A percentile compares a stretch with the other conserved stretches of the same genome.
Evolutionary conservation across 1,140 invertebrate species (phyloP).

Genomic region (Tigriopus japonicus): DNA sequence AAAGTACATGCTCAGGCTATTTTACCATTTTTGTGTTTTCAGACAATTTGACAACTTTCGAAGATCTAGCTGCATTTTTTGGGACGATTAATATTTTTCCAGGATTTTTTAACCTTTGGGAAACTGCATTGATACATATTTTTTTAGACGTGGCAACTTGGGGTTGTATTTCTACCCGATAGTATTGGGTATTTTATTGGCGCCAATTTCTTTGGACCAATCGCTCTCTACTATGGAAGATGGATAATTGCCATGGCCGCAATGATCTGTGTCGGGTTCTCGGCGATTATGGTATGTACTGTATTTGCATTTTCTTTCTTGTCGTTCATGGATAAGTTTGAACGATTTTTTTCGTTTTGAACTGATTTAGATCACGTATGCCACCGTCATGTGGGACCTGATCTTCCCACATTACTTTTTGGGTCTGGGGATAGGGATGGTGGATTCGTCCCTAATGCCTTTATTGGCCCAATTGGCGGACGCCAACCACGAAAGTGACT

Average conservation of each 20-base stretch:
- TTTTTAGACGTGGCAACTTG: slow-evolving; percentile 47
- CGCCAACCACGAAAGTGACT: neutral
- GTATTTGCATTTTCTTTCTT: neutral
- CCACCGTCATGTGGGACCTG: neutral
- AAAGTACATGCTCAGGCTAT: too few species aligned
- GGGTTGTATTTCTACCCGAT: slow-evolving; percentile 60
- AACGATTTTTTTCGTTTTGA: neutral
- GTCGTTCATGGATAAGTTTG: too few species aligned
- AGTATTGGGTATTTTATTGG: slow-evolving; percentile 59
- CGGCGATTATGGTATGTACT: neutral
- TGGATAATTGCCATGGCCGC: neutral
- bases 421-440: neutral
- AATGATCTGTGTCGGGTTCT: neutral
- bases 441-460: neutral
- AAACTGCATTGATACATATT: too few species aligned
- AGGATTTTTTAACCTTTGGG: too few species aligned
- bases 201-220: slow-evolving; percentile 47
- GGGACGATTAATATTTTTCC: too few species aligned
- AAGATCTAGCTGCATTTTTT: too few species aligned
- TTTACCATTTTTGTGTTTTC: too few species aligned
- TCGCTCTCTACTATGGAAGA: neutral
- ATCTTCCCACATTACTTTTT: neutral
- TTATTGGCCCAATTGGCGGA: neutral
- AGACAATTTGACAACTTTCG: too few species aligned
- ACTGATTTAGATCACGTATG: neutral